Evolutionary conservation across 1,140 invertebrate species (phyloP).

Genomic region (Drosophila sp.): DNA sequence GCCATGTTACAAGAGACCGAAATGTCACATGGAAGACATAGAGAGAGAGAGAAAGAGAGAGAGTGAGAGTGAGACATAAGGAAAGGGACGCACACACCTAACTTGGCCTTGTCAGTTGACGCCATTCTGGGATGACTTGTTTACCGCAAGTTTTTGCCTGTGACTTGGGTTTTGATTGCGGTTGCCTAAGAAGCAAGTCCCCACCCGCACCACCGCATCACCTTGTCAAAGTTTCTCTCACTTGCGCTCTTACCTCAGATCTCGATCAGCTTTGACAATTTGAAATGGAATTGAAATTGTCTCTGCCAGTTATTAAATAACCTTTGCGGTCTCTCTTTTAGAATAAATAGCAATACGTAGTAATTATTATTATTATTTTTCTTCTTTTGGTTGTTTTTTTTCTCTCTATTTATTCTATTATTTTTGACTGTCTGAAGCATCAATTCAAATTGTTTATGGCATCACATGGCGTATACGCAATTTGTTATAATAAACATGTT

Average conservation of each 20-base stretch:
- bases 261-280: constrained; percentile 28
- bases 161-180: constrained; percentile 40
- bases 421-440: constrained; percentile 31
- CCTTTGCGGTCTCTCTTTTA: constrained; percentile 26
- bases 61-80: background rate
- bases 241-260: background rate
- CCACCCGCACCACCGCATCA: background rate
- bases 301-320: constrained; percentile 29
- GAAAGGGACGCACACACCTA: constrained; percentile 20
- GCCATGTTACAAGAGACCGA: constrained; percentile 37
- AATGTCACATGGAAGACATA: constrained; percentile 15
- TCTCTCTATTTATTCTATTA: background rate
- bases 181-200: constrained; percentile 18
- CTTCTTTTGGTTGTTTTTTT: constrained; percentile 28
- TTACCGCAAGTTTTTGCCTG: constrained; percentile 58
- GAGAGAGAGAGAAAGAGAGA: background rate
- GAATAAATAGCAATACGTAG: background rate
- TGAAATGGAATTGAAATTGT: constrained; percentile 25
- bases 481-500: constrained; percentile 80
- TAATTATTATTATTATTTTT: constrained; percentile 3
- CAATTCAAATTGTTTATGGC: constrained; percentile 72
- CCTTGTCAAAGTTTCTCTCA: background rate
- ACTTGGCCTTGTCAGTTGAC: constrained; percentile 62
- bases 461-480: constrained; percentile 76
- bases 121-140: constrained; percentile 38